Evolutionary conservation across 2,113 vertebrate species (phyloP), one percentile per base, ranked within the genome.

Genomic region (Protomyctophum bolini): DNA sequence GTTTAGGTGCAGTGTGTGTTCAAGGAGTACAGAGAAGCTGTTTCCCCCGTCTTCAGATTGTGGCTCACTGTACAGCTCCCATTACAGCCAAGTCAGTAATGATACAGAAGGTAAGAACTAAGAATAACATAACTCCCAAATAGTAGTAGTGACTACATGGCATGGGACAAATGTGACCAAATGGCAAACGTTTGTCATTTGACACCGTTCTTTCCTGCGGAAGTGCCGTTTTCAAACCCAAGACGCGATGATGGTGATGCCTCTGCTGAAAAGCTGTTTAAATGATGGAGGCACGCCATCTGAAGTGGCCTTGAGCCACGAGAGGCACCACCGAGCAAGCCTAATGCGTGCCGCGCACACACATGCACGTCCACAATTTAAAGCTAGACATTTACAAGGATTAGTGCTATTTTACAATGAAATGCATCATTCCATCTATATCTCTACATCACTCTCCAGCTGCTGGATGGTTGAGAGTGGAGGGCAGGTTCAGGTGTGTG

Each of bases 1-100:
- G 68, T 76, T 50, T 76, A 95, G 94, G 70, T 95, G 94, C 77
- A 76, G 82, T 15, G 90, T 95, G 65, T 95, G 94, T 69, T 94
- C 94, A 33, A 92, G 88, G 70, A 94, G 92, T 73, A 93, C 89
- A 67, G 91, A 92, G 69, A 87, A 87, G 69, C 88, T 93, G 55
- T 91, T 92, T 55, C 60, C 83, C 6, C 83, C 71, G 47, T 82
- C 79, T 4, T 73, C 90, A 8, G 89, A 90, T 12, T 80, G 80
- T 15, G 82, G 79, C 54, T 92, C 89, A 6, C 47, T 90, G 51
- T 86, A 86, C 89, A 92, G 89, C 71, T 78, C 86, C 68, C 75
- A 89, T 71, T 78, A 80, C 63, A 89, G 85, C 64, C 87, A 87
- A 15, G 75, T 79, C 76, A 90, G 81, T 50, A 75, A 11, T 10